Evolutionary conservation across 2,113 vertebrate genomes (phyloP), one percentile per base, ranked within the genome.

Genomic region (Rattus rattus): DNA sequence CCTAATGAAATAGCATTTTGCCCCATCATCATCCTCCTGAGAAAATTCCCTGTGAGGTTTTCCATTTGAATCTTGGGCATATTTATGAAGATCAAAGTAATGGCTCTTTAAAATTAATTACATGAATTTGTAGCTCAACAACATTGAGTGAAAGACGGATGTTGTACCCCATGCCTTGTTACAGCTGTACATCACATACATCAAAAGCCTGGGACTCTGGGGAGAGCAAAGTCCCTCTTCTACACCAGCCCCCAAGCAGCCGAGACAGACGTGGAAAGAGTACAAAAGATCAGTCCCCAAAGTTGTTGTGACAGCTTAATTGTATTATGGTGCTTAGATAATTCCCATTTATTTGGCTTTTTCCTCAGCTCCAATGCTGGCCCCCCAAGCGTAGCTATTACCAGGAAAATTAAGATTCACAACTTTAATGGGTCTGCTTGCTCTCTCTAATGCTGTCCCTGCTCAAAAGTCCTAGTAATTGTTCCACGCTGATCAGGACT

Each of bases 241-340:
- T 30, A 52, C 91, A 59, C n/a, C 96, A 92, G 65, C 95, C 90
- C 92, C 94, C 20, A 5, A 97, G 93, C 92, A 90, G 97, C 95
- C 22, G 0, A 94, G 89, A 90, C 20, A 49, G 54, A 75, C 59
- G 16, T 69, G 96, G 86, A 97, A 76, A 61, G 92, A 97, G 61
- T 30, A 72, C 94, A 97, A 97, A 95, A 95, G 97, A 98, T 96
- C 83, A 76, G 88, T 67, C 67, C 94, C 87, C 86, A 49, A 96
- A 98, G 59, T 97, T 98, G 89, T 90, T 97, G 95, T 97, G 97
- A 98, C 98, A 98, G 97, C 96, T 97, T 97, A 98, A 98, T 97
- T 98, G 93, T 92, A 89, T 96, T 97, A 80, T 0, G 11, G 80
- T 10, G 17, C 91, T 95, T 47, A 67, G 90, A 86, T 89, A 96